Conservation (phyloP, 2,113 vertebrate genomes). For the Gavialis gangeticus region DNA sequence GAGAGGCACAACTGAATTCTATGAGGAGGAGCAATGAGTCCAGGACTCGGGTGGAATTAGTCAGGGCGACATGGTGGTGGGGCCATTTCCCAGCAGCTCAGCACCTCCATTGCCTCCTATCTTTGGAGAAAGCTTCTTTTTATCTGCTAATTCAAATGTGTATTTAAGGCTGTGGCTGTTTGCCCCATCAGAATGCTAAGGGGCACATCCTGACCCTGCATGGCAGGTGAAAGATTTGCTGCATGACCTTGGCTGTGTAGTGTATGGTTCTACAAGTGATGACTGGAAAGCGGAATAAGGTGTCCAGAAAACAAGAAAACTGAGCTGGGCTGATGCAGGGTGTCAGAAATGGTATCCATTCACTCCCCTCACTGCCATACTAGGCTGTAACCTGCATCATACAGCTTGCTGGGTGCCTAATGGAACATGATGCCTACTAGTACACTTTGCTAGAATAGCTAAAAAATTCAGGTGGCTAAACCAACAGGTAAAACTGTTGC, state of each 20-base stretch:
- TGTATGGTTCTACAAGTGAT: not conserved
- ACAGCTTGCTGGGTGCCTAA: no score
- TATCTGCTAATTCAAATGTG: no score
- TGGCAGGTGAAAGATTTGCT: not conserved
- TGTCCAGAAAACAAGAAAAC: not conserved
- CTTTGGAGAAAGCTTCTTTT: accelerated
- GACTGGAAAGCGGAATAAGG: not conserved
- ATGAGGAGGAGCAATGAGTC: not conserved
- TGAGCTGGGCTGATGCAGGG: not conserved
- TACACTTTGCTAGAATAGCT: not conserved
- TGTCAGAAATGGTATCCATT: not conserved
- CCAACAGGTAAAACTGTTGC: not conserved
- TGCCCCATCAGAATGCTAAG: not conserved
- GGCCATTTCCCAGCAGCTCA: not conserved
- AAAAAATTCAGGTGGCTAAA: not conserved
- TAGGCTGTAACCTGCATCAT: not conserved
- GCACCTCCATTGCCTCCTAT: accelerated
- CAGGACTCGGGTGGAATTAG: not conserved
- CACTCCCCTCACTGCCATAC: not conserved
- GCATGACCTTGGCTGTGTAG: not conserved
- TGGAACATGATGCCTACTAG: not conserved
- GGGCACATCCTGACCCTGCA: not conserved
- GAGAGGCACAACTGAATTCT: not conserved
- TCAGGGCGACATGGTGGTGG: not conserved
- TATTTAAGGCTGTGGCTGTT: not conserved